Evolutionary conservation across 2,797 vertebrate species (phyloP), one percentile per base, ranked within the genome.

Genomic region (Sebastes matsubarae): DNA sequence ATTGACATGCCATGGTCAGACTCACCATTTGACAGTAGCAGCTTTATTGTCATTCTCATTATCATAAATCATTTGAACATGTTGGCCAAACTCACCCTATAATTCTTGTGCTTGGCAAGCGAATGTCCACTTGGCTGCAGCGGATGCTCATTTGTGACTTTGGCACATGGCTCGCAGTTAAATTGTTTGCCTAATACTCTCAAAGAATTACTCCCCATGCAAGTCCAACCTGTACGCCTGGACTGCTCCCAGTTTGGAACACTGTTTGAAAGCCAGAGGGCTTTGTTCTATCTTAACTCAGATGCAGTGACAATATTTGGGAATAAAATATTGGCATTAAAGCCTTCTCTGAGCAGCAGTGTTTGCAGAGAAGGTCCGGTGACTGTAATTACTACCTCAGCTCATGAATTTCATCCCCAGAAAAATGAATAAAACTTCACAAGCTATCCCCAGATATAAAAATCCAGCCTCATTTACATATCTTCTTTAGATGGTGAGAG

Each of bases 101-200:
- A 95, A 95, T 95, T 95, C 88, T 90, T 83, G 68, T 79, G 89
- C 84, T 93, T 95, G 93, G 92, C 92, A 92, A 74, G 73, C 30
- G 64, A 57, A 58, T 12, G 79, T 70, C 88, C 83, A 83, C 92
- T 92, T 94, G 94, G 93, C 91, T 80, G 64, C 75, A 50, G 82
- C 5, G 68, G 74, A 87, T 83, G 81, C 87, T 94, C 89, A 91
- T 94, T 94, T 92, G 89, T 73, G 88, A 90, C 77, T 90, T 83
- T 93, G 92, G 91, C 91, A 91, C 79, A 79, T 61, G 20, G 72
- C 77, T 80, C 4, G 30, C 77, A 69, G 85, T 88, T 88, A 83
- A 89, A 92, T 81, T 89, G 86, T 93, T 94, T 93, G 79, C 72
- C 86, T 90, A 91, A 93, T 91, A 90, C 78, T 86, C 82, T 92